Percentiles rank a stretch among this genome's conserved stretches.
Conservation (phyloP, 2,113 vertebrate species). For the Lycaon pictus region DNA sequence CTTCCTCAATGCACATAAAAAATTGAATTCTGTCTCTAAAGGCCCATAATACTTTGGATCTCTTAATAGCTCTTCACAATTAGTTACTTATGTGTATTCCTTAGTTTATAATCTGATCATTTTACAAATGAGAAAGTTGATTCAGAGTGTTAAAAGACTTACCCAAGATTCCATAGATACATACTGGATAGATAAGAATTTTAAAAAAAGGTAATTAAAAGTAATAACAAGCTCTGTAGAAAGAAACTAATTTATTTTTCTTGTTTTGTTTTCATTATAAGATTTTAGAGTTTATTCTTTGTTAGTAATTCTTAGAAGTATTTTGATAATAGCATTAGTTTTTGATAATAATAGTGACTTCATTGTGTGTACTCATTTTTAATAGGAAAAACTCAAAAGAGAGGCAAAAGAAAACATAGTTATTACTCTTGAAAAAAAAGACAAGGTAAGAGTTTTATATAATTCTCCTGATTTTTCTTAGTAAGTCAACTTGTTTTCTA, state of each 20-base stretch:
- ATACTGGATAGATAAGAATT: constrained; percentile 2
- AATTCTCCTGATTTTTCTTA: constrained; percentile 48
- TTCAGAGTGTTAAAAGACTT: constrained; percentile 43
- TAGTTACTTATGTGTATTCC: neutral
- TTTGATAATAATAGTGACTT: constrained; percentile 13
- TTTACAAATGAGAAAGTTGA: constrained; percentile 55
- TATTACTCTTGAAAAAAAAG: constrained; percentile 81
- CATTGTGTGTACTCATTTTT: constrained; percentile 60
- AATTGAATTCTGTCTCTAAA: constrained; percentile 36
- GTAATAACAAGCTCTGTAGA: constrained; percentile 2
- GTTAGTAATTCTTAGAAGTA: constrained; percentile 25
- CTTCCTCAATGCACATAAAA: constrained; percentile 31
- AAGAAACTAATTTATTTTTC: constrained; percentile 1
- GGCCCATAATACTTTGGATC: constrained; percentile 16
- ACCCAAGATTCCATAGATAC: neutral
- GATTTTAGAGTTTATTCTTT: constrained; percentile 38
- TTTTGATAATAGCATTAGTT: constrained; percentile 49
- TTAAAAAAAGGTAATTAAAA: neutral
- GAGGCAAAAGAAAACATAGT: constrained; percentile 59
- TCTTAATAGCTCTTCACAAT: constrained; percentile 8
- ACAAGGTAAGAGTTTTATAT: constrained; percentile 83
- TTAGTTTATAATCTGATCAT: neutral
- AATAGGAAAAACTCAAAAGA: constrained; percentile 86
- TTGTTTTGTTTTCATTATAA: constrained; percentile 45
- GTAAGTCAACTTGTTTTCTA: constrained; percentile 29